Conservation (phyloP, 2,888 invertebrate species). For the Alsophila aescularia region DNA sequence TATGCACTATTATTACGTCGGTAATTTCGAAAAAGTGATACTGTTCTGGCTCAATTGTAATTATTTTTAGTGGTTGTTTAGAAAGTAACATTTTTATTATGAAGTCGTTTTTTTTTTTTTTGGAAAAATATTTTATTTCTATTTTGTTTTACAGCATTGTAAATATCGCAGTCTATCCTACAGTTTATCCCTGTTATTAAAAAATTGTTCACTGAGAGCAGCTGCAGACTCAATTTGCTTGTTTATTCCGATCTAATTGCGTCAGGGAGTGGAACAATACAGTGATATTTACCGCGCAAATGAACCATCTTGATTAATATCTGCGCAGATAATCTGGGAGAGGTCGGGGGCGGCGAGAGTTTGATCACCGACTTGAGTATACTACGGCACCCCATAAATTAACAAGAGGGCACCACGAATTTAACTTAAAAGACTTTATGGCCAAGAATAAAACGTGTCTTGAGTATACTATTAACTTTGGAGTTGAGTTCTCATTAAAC, state of each 20-base stretch:
- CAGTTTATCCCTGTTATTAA: too few species aligned
- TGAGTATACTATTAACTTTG: slow-evolving; percentile 59
- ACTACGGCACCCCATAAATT: slow-evolving; percentile 69
- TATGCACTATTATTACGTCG: too few species aligned
- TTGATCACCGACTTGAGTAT: slow-evolving; percentile 69
- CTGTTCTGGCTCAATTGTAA: too few species aligned
- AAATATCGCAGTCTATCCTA: too few species aligned
- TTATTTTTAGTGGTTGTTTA: too few species aligned
- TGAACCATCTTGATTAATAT: slow-evolving; percentile 55
- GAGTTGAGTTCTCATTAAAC: slow-evolving; percentile 65
- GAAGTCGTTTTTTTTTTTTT: too few species aligned
- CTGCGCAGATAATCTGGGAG: slow-evolving; percentile 55
- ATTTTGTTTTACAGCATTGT: too few species aligned
- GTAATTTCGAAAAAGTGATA: too few species aligned
- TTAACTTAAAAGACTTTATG: slow-evolving; percentile 61
- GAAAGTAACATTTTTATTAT: too few species aligned
- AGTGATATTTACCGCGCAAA: slow-evolving; percentile 48
- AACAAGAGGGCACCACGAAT: slow-evolving; percentile 53
- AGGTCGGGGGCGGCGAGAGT: slow-evolving; percentile 40
- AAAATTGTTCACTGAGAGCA: not conserved
- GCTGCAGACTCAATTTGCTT: slow-evolving; percentile 23
- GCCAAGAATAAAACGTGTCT: slow-evolving; percentile 66
- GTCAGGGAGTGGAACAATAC: slow-evolving; percentile 38
- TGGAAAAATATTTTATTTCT: too few species aligned
- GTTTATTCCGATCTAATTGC: slow-evolving; percentile 30